Conservation (phyloP, 2,797 vertebrate genomes). For the Lerista edwardsae region DNA sequence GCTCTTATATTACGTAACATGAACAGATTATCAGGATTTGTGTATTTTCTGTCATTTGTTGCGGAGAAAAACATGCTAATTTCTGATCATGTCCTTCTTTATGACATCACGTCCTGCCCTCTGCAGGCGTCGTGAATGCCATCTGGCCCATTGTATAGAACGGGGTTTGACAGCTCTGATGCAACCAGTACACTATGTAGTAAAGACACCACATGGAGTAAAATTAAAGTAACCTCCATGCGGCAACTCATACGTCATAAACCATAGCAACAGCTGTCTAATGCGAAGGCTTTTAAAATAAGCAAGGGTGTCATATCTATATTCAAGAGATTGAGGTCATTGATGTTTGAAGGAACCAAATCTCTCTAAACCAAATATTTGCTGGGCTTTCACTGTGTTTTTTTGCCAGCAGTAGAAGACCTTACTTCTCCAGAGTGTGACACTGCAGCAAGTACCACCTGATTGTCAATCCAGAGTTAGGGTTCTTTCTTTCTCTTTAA, state of each 20-base stretch:
- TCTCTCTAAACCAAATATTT: background rate
- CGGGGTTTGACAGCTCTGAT: no score
- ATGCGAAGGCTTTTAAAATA: background rate
- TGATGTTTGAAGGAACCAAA: background rate
- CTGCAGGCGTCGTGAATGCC: no score
- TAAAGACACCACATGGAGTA: background rate
- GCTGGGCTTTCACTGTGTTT: background rate
- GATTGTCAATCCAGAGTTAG: background rate
- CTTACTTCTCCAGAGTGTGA: background rate
- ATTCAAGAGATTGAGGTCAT: background rate
- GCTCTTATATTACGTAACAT: no score
- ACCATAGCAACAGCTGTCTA: background rate
- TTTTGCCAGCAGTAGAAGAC: background rate
- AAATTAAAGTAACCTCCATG: background rate
- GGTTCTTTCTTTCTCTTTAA: background rate
- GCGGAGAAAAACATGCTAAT: no score
- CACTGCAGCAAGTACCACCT: background rate
- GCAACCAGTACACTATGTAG: background rate
- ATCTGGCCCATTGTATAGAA: no score
- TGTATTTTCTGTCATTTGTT: no score
- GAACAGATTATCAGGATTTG: no score
- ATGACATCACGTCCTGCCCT: no score
- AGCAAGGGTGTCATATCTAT: background rate
- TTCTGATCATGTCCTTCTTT: no score
- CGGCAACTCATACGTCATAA: background rate